Conservation (phyloP, 2,113 vertebrate species). For the Helogale parvula region DNA sequence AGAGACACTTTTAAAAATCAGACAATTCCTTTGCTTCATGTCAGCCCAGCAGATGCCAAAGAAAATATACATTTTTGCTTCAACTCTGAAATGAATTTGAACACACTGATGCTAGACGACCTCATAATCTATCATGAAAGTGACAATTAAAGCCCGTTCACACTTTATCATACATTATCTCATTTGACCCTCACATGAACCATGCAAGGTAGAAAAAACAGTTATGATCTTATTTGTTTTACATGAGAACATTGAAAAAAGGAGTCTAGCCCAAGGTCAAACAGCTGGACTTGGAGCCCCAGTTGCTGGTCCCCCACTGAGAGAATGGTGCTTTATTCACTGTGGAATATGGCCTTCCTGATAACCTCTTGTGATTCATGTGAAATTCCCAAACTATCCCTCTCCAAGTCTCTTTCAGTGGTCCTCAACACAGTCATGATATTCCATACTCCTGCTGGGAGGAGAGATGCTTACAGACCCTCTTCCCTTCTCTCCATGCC, state of each 20-base stretch:
- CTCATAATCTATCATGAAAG: constrained; percentile 43
- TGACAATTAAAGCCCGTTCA: neutral
- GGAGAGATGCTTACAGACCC: neutral
- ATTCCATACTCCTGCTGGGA: neutral
- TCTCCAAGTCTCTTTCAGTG: neutral
- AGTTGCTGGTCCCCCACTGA: neutral
- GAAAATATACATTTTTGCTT: constrained; percentile 24
- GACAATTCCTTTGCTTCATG: constrained; percentile 16
- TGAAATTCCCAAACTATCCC: neutral
- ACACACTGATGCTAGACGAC: neutral
- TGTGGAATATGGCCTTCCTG: neutral
- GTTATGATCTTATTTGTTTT: neutral
- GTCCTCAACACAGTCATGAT: neutral
- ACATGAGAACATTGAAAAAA: neutral
- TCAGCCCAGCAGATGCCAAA: neutral
- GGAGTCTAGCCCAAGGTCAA: neutral
- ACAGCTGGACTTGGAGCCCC: neutral
- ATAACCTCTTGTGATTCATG: neutral
- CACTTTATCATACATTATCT: neutral
- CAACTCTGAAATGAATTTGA: constrained; percentile 47
- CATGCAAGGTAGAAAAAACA: neutral
- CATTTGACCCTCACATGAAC: neutral
- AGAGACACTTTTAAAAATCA: constrained; percentile 48
- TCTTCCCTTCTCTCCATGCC: neutral
- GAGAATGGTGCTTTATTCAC: neutral